Base-by-base conservation (phyloP, 2,888 invertebrate species). In the Nipponacmea schrenckii region DNA sequence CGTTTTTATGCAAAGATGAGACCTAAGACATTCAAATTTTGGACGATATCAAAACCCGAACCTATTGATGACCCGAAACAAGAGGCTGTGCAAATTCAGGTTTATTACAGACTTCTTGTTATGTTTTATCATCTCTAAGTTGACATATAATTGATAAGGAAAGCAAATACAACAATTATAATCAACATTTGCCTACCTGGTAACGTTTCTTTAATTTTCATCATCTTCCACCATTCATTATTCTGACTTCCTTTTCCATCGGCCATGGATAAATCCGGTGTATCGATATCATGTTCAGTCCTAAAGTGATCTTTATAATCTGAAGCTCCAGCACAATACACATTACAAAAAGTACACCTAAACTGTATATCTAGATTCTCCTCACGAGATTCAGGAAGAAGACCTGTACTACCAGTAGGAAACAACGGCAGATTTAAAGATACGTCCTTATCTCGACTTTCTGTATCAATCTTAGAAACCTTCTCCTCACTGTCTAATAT, bases 181-280 rank as follows among this genome's bases (percentile, higher is more conserved):
- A 39, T 8, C 5, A 39, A 39, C 1, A 39, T 39, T 10, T 8
- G 39, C 39, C 39, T 73, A 84, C 84, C 80, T 78, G 81, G 79
- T 27, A 84, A 69, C 17, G 77, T 62, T 64, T 81, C 81, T 67
- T 81, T 80, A 62, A 84, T 77, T 73, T 80, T 81, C 62, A 77
- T 76, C 24, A 84, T 80, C 71, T 83, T 81, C 81, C 80, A 81
- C 48, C 79, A 76, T 65, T 84, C 84, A 62, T 79, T 78, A 62
- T 73, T 77, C 20, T 64, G 48, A 44, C 62, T 50, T 56, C 31
- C 66, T 44, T 68, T 67, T 12, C 68, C 64, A 17, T 69, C 62
- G 15, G 63, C 46, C 48, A 64, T 31, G 4, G 45, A 45, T 45
- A 64, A 48, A 62, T 72, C 73, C 24, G 73, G 64, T 15, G 71